A percentile compares a stretch with the other conserved stretches of the same genome.
Conservation (phyloP, 92 coral and sea anemone genomes). For the Heliopora coerulea region DNA sequence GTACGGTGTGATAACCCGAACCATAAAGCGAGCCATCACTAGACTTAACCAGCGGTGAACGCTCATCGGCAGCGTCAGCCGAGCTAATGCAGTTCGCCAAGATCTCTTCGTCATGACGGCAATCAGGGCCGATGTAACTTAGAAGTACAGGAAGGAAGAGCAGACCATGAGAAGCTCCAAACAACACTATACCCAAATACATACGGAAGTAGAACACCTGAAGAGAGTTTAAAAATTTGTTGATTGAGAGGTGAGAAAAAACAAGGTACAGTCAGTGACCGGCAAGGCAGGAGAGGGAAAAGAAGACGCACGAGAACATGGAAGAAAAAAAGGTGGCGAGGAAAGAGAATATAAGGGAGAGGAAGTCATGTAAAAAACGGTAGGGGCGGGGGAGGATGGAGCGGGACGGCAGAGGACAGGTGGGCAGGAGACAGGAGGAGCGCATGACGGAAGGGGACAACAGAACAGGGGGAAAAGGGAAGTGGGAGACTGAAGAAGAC, state of each 20-base stretch:
- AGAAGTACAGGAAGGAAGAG: slow-evolving; percentile 88
- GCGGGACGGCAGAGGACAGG: too few relatives aligned
- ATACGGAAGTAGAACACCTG: slow-evolving; percentile 98
- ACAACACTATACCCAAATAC: slow-evolving; percentile 92
- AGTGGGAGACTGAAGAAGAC: too few relatives aligned
- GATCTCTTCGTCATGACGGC: slow-evolving; percentile 32
- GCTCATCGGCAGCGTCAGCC: neutral
- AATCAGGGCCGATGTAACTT: slow-evolving; percentile 85
- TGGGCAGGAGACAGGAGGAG: too few relatives aligned
- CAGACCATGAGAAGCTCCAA: slow-evolving; percentile 94
- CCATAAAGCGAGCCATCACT: too few relatives aligned
- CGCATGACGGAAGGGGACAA: too few relatives aligned
- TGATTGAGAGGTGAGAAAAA: slow-evolving; percentile 10
- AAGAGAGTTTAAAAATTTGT: neutral
- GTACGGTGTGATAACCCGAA: too few relatives aligned
- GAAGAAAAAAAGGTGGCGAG: too few relatives aligned
- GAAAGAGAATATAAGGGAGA: too few relatives aligned
- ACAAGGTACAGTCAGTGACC: neutral
- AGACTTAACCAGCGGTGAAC: neutral
- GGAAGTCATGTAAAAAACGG: too few relatives aligned
- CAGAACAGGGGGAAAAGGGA: too few relatives aligned
- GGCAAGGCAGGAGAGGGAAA: neutral
- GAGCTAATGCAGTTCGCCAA: neutral
- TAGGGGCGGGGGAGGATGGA: too few relatives aligned
- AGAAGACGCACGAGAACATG: too few relatives aligned